Base-by-base conservation (phyloP, 2,888 invertebrate genomes). In the Colostygia pectinataria region DNA sequence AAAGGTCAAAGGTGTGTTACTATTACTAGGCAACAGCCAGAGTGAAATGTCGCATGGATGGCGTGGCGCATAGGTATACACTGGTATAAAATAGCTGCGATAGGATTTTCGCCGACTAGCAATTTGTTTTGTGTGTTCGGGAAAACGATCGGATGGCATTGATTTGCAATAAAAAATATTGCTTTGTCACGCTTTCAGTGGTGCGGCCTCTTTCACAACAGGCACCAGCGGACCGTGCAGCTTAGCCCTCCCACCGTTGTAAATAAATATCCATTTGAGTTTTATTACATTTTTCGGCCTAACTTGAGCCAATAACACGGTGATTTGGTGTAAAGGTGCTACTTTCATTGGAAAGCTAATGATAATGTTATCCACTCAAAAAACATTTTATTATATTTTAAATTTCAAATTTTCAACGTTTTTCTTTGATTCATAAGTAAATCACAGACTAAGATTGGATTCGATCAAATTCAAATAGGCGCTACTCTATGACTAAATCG, bases 131-230 rank as follows among this genome's bases (percentile, higher is more conserved):
- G 72, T 77, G 66, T 76, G 73, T 73, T 71, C 66, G 72, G 71
- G 67, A 73, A 77, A 76, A 63, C 71, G 74, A 71, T 77, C 69
- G 71, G 70, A 75, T 74, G 71, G 65, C 77, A 81, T 82, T 80
- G 80, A 79, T 83, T 81, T 77, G 77, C 70, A 77, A 81, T 79
- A 81, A 82, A 82, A 81, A 83, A 79, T 77, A 78, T 75, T 72
- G 77, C 75, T 70, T 68, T 73, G 80, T 83, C 80, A 83, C 77
- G 77, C 69, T 80, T 77, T 78, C 71, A 72, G 71, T 70, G 68
- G 66, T 65, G 61, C 63, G 62, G 65, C 61, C 69, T 77, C 71
- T 76, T 76, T 77, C 69, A 76, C 65, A 71, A 70, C 65, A 53
- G 60, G 55, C 62, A 60, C 61, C 63, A 65, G 55, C 59, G 52